A percentile compares a stretch with the other conserved stretches of the same genome.
Conservation (phyloP, 2,888 invertebrate species). For the Nomada fucata region DNA sequence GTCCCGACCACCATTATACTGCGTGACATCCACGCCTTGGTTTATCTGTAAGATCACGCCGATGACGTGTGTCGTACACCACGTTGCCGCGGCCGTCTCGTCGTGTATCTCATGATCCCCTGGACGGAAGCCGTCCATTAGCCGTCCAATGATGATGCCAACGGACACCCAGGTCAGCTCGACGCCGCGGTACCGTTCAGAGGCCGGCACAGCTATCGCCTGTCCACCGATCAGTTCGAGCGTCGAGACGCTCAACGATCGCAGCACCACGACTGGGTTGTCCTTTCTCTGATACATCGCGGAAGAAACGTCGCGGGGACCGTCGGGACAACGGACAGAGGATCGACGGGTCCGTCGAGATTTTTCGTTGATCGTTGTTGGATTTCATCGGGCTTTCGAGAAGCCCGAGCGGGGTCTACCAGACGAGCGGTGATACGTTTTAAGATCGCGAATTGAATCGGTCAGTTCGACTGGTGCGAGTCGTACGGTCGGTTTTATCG, state of each 20-base stretch:
- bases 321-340: not conserved
- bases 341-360: not conserved
- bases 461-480: not conserved
- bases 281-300: too few species aligned
- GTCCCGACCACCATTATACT: constrained; percentile 19
- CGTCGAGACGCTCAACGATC: constrained; percentile 1
- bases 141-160: constrained; percentile 74
- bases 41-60: constrained; percentile 39
- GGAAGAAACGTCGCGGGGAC: too few species aligned
- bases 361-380: not conserved
- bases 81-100: constrained; percentile 48
- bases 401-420: too few species aligned
- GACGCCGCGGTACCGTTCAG: constrained; percentile 59
- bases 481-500: too few species aligned
- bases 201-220: constrained; percentile 61
- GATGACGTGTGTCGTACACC: constrained; percentile 44
- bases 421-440: not conserved
- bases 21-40: constrained; percentile 1
- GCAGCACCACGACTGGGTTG: too few species aligned
- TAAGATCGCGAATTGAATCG: not conserved
- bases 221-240: not conserved
- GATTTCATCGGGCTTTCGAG: too few species aligned
- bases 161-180: constrained; percentile 74
- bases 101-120: constrained; percentile 72
- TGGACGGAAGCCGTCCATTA: constrained; percentile 78